phyloP scores from a whole-genome alignment of 2,888 invertebrate genomes.

The Ischnus inquisitorius region DNA sequence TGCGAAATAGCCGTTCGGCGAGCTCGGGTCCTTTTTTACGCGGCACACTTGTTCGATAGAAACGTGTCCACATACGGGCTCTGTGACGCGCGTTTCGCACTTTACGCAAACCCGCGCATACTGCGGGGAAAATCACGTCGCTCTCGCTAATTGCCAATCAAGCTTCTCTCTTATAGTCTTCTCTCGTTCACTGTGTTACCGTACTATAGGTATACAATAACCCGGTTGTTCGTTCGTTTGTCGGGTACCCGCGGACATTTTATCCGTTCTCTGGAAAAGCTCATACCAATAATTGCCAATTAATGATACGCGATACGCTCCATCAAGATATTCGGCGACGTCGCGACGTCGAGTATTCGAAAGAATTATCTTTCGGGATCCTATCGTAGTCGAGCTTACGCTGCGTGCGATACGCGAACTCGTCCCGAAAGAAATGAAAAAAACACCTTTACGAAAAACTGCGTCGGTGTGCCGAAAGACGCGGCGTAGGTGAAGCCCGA shows the following conservation, averaged over 20 bases:
- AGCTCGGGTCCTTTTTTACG: neutral
- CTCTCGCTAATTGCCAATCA: slow-evolving; percentile 62
- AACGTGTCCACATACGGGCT: slow-evolving; percentile 1
- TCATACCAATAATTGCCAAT: slow-evolving; percentile 55
- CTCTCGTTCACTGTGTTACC: slow-evolving; percentile 2
- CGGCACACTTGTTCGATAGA: neutral
- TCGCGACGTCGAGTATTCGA: too few relatives aligned
- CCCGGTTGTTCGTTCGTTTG: neutral
- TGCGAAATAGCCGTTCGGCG: neutral
- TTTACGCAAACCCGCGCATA: slow-evolving; percentile 19
- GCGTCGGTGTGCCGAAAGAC: neutral
- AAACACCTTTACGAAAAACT: too few relatives aligned
- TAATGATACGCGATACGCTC: slow-evolving; percentile 22
- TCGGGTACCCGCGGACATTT: slow-evolving; percentile 17
- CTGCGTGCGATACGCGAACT: too few relatives aligned
- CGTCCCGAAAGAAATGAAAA: too few relatives aligned
- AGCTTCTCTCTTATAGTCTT: slow-evolving; percentile 33
- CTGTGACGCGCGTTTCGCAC: slow-evolving; percentile 3
- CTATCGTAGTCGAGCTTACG: too few relatives aligned
- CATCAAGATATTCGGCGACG: slow-evolving; percentile 1
- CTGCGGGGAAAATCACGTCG: slow-evolving; percentile 29
- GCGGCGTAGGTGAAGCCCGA: neutral
- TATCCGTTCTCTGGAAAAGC: slow-evolving; percentile 28
- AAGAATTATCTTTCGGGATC: too few relatives aligned
- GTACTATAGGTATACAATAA: neutral